Conservation (phyloP, 2,113 vertebrate species). For the Tragelaphus imberbis region DNA sequence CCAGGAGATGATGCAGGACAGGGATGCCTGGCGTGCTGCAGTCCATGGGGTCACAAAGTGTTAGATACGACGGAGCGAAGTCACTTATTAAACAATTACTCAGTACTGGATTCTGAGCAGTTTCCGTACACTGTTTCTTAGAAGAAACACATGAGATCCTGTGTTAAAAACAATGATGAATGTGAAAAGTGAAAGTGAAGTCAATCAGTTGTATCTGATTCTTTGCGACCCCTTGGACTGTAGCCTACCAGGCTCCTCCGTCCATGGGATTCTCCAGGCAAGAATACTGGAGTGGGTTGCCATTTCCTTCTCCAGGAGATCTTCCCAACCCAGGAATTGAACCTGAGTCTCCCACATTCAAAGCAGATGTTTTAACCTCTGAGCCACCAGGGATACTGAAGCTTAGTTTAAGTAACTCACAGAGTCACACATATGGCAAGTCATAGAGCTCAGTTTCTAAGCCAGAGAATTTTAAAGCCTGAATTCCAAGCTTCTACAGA, state of each 20-base stretch:
- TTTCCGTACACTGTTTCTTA: neutral
- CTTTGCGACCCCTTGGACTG: too few species aligned
- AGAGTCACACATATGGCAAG: neutral
- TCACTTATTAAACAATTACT: neutral
- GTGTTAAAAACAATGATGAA: neutral
- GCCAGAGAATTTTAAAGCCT: neutral
- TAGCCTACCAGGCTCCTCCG: too few species aligned
- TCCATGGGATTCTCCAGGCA: too few species aligned
- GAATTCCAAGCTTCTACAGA: neutral
- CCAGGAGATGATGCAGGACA: neutral
- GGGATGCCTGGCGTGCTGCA: neutral
- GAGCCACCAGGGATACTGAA: neutral
- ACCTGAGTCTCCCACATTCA: rapidly evolving
- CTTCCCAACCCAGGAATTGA: too few species aligned
- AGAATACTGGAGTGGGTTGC: too few species aligned
- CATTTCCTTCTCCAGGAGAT: too few species aligned
- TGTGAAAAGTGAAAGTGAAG: too few species aligned
- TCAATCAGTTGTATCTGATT: too few species aligned
- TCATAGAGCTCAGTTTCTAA: neutral
- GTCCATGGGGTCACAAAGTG: neutral
- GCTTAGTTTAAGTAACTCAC: neutral
- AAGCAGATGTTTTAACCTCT: too few species aligned
- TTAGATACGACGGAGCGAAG: neutral
- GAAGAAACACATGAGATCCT: neutral
- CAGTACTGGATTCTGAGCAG: neutral